phyloP scores from a whole-genome alignment of 2,113 vertebrate genomes.

The Entelurus aequoreus region DNA sequence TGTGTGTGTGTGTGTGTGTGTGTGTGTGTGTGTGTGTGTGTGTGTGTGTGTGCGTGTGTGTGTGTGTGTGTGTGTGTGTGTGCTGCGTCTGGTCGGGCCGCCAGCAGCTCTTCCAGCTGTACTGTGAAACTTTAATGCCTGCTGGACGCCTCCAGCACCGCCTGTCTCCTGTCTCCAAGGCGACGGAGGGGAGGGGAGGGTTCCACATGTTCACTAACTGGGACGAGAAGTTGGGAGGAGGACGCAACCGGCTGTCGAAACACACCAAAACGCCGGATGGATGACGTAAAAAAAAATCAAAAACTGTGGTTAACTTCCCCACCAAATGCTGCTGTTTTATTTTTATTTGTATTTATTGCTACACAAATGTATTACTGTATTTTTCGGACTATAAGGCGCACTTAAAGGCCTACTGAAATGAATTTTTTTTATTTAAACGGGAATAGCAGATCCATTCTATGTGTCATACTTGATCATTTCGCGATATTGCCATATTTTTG shows the following conservation, averaged over 20 bases:
- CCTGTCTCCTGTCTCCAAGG: constrained; percentile 49
- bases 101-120: constrained; percentile 66
- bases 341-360: no score
- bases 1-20: no score
- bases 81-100: constrained; percentile 50
- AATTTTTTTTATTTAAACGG: no score
- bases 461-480: no score
- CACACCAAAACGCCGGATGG: constrained; percentile 10
- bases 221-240: constrained; percentile 29
- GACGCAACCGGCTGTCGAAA: constrained; percentile 21
- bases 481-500: no score
- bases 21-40: constrained; percentile 10
- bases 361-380: no score
- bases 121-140: constrained; percentile 70
- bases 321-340: constrained; percentile 1
- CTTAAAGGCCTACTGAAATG: no score
- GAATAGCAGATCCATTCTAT: no score
- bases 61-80: not conserved
- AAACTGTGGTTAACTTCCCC: not conserved
- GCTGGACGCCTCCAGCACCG: constrained; percentile 50
- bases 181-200: constrained; percentile 16
- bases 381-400: no score
- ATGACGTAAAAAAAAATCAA: not conserved
- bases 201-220: constrained; percentile 50
- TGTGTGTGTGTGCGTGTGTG: no score